A percentile compares a stretch with the other conserved stretches of the same genome.
These are phyloP conservation scores for Echinops telfairi DNA, from an alignment of 2,113 vertebrate species.

Conservation along the genomic window DNA sequence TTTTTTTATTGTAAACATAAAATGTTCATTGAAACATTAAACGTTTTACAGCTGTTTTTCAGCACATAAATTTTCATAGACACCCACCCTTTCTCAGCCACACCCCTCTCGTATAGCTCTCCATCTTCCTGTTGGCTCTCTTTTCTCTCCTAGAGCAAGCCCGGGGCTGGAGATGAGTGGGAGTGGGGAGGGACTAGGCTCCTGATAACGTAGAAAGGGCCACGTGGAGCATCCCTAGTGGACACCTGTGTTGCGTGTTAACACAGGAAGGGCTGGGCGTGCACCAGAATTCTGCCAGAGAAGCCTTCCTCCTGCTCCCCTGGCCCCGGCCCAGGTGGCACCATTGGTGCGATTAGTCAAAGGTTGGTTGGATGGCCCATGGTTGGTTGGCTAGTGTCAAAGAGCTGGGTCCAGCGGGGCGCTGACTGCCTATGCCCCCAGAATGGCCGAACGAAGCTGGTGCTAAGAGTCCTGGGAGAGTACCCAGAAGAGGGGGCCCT, in stretches of 20 bases:
- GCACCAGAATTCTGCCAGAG: conserved; percentile 63
- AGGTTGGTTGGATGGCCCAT: too few relatives aligned
- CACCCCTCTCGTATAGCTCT: conserved; percentile 73
- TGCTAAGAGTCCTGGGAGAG: background rate
- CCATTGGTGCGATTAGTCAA: background rate
- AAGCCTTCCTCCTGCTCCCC: conserved; percentile 46
- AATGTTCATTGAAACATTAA: conserved; percentile 90
- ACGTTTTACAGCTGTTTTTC: conserved; percentile 88
- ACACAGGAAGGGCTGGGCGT: background rate
- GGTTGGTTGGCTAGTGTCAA: too few relatives aligned
- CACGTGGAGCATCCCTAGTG: conserved; percentile 16
- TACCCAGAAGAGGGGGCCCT: background rate
- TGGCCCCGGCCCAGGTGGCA: background rate
- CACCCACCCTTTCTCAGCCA: conserved; percentile 59
- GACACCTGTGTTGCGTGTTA: conserved; percentile 57
- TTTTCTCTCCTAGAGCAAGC: conserved; percentile 27
- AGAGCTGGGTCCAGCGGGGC: background rate
- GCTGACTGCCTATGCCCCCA: background rate
- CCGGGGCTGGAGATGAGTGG: conserved; percentile 41
- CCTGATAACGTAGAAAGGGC: conserved; percentile 23
- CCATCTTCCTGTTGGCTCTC: background rate
- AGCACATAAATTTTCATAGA: conserved; percentile 88
- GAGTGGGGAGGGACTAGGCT: conserved; percentile 17
- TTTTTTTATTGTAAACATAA: conserved; percentile 91
- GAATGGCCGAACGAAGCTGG: background rate